A percentile compares a stretch with the other conserved stretches of the same genome.
Evolutionary conservation across 2,888 invertebrate genomes (phyloP).

Genomic region (Pelosia muscerda): DNA sequence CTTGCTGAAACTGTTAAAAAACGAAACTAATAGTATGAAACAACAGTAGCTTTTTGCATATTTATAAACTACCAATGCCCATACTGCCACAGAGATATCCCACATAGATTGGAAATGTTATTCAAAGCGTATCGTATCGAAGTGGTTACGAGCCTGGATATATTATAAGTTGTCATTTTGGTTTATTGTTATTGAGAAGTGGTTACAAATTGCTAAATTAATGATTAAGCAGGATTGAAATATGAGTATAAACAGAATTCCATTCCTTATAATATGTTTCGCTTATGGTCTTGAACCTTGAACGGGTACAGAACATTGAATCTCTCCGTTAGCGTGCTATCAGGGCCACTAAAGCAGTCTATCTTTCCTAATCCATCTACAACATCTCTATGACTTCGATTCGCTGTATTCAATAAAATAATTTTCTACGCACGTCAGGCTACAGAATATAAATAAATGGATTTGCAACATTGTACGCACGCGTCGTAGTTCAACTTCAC

Average conservation of each 20-base stretch:
- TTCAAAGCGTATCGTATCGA: not conserved
- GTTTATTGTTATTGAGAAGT: too few relatives aligned
- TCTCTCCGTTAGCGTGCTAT: too few relatives aligned
- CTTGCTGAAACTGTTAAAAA: not conserved
- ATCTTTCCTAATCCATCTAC: not conserved
- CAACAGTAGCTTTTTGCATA: not conserved
- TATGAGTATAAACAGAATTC: too few relatives aligned
- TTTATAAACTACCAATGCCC: not conserved
- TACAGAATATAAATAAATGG: conserved; percentile 21
- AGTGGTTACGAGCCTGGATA: not conserved
- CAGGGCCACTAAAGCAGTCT: not conserved
- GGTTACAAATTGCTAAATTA: too few relatives aligned
- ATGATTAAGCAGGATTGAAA: too few relatives aligned
- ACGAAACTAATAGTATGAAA: not conserved
- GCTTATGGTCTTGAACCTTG: too few relatives aligned
- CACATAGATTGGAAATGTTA: not conserved
- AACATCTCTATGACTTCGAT: not conserved
- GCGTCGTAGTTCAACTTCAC: conserved; percentile 29
- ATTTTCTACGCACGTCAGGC: conserved; percentile 35
- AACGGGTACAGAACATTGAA: too few relatives aligned
- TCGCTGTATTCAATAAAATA: conserved; percentile 22
- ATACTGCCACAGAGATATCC: not conserved
- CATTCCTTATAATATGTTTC: too few relatives aligned
- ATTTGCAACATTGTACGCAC: conserved; percentile 32
- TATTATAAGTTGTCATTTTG: too few relatives aligned